phyloP scores from a whole-genome alignment of 2,797 vertebrate species.

The Dermochelys coriacea region DNA sequence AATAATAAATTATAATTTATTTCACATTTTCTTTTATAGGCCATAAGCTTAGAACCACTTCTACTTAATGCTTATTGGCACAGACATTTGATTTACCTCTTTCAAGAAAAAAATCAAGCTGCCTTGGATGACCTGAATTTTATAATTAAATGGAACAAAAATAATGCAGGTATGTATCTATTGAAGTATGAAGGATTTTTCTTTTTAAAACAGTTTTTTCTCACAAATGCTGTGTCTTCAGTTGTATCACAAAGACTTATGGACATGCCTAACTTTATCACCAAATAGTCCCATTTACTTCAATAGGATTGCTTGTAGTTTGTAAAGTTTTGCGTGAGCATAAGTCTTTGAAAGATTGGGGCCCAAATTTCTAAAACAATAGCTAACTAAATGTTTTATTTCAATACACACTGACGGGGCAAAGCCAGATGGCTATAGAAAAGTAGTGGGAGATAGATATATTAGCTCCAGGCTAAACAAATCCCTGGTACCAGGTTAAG shows the following conservation, averaged over 20 bases:
- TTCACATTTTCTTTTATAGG: slow-evolving; percentile 69
- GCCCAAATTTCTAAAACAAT: not conserved
- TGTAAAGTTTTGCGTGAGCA: not conserved
- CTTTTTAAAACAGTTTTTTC: not conserved
- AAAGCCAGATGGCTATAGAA: too few relatives aligned
- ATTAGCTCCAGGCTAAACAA: too few relatives aligned
- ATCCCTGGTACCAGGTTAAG: too few relatives aligned
- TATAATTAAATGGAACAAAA: slow-evolving; percentile 81
- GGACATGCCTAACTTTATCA: not conserved
- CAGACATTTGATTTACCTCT: slow-evolving; percentile 84
- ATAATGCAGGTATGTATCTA: slow-evolving; percentile 75
- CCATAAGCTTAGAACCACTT: slow-evolving; percentile 79
- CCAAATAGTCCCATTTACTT: not conserved
- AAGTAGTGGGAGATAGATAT: too few relatives aligned
- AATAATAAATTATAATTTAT: not conserved
- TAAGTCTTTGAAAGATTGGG: not conserved
- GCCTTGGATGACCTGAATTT: slow-evolving; percentile 83
- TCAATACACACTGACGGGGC: too few relatives aligned
- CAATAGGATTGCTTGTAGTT: not conserved
- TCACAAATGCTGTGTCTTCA: not conserved
- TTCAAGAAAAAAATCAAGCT: slow-evolving; percentile 77
- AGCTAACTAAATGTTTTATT: not conserved
- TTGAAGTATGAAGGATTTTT: not conserved
- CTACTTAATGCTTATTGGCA: slow-evolving; percentile 85
- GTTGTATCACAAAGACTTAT: not conserved